phyloP scores from a whole-genome alignment of 2,113 vertebrate genomes.

The Leptobrachium ailaonicum region DNA sequence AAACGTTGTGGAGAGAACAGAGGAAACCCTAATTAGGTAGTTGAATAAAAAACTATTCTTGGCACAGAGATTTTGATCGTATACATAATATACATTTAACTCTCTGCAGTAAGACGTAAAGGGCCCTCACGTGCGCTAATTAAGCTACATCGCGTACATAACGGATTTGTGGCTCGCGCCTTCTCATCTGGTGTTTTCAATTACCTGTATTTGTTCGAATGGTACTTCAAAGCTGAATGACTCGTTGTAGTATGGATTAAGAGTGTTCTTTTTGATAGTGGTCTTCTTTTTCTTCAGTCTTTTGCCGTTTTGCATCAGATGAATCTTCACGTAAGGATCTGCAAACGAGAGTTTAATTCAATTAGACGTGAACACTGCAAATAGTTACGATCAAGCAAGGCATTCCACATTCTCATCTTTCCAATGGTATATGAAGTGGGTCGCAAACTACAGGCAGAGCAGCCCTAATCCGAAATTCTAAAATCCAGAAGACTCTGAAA shows the following conservation, averaged over 20 bases:
- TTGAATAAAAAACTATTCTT: not conserved
- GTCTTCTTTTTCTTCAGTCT: conserved; percentile 99
- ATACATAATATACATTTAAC: no score
- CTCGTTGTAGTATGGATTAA: conserved; percentile 98
- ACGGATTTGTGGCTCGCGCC: not conserved
- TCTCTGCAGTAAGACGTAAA: no score
- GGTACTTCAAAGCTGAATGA: conserved; percentile 99
- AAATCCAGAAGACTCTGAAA: no score
- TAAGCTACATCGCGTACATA: no score
- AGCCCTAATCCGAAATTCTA: no score
- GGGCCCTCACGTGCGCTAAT: no score
- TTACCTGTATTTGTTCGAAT: conserved; percentile 99
- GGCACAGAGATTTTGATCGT: no score
- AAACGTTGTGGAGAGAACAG: not conserved
- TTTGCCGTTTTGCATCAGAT: conserved; percentile 98
- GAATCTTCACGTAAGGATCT: conserved; percentile 98
- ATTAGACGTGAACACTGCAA: conserved; percentile 5
- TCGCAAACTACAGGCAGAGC: no score
- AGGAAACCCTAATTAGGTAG: not conserved
- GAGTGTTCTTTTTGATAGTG: conserved; percentile 99
- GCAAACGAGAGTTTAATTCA: conserved; percentile 52
- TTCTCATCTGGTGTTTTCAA: conserved; percentile 51
- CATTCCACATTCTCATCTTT: no score
- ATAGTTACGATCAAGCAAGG: no score
- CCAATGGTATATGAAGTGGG: no score